Evolutionary conservation across 2,888 invertebrate species (phyloP).

Genomic region (Cremastobaeus sp.): DNA sequence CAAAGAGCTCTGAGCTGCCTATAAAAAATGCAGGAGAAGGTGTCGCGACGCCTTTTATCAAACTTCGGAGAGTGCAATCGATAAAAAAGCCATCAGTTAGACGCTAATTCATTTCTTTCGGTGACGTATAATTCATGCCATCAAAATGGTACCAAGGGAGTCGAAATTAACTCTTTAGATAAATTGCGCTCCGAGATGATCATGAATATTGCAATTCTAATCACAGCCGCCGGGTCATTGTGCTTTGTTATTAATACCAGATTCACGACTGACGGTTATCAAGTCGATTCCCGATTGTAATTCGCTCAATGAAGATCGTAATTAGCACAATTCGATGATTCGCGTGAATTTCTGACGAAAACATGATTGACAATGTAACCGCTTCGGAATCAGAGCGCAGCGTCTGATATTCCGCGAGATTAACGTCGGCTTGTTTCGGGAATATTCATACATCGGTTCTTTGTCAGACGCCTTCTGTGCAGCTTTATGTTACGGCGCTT

Average conservation of each 20-base stretch:
- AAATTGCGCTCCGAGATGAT: constrained; percentile 15
- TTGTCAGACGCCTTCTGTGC: constrained; percentile 19
- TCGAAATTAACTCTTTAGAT: constrained; percentile 29
- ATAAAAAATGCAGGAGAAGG: too few relatives aligned
- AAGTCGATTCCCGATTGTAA: constrained; percentile 15
- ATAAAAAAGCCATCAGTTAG: neutral
- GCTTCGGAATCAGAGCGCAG: too few relatives aligned
- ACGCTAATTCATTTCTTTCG: neutral
- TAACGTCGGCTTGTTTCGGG: constrained; percentile 5
- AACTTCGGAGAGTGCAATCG: too few relatives aligned
- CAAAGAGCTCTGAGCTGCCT: too few relatives aligned
- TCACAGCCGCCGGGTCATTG: constrained; percentile 18
- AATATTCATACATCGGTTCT: constrained; percentile 25
- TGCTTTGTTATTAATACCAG: constrained; percentile 25
- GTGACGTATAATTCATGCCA: constrained; percentile 5
- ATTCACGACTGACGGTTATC: constrained; percentile 27
- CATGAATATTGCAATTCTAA: constrained; percentile 42
- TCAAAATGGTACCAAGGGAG: constrained; percentile 2
- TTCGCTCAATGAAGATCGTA: constrained; percentile 22
- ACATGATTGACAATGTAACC: too few relatives aligned
- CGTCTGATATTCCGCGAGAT: constrained; percentile 2
- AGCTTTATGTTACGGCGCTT: constrained; percentile 21
- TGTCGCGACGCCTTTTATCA: too few relatives aligned
- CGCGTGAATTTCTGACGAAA: too few relatives aligned
- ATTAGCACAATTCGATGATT: constrained; percentile 30